A percentile compares a stretch with the other conserved stretches of the same genome.
These are phyloP conservation scores for Therioaphis trifolii DNA, from an alignment of 2,888 invertebrate genomes.

Conservation along the genomic window DNA sequence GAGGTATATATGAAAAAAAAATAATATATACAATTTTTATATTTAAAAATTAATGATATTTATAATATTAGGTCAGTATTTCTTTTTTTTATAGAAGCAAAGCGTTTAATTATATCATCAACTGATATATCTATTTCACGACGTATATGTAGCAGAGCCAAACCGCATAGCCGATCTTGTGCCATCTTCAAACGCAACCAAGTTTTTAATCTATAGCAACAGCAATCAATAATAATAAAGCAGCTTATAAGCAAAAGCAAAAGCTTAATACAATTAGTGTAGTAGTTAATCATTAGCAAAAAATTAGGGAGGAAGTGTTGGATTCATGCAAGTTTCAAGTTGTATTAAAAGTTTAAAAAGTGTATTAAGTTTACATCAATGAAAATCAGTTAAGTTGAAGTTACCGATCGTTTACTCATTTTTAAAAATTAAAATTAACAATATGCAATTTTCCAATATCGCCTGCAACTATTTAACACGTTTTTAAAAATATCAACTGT, in stretches of 20 bases:
- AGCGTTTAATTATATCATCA: not conserved
- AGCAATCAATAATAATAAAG: constrained; percentile 2
- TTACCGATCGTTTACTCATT: no score
- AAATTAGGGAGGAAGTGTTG: not conserved
- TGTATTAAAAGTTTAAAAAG: no score
- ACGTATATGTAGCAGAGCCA: constrained; percentile 7
- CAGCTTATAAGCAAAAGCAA: constrained; percentile 6
- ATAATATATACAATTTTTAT: no score
- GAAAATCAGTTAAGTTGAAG: no score
- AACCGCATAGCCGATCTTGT: constrained; percentile 16
- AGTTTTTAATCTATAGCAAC: constrained; percentile 9
- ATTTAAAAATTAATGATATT: no score
- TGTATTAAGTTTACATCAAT: no score
- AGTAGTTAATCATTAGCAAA: not conserved
- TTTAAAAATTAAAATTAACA: no score
- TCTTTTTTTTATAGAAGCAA: constrained; percentile 7
- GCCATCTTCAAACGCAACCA: constrained; percentile 1
- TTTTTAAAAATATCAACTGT: no score
- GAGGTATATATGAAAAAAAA: no score
- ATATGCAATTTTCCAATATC: no score
- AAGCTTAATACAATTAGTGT: not conserved
- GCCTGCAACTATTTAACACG: no score
- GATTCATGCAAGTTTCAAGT: constrained; percentile 7
- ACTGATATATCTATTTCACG: not conserved
- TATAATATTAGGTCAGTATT: not conserved